Percentiles rank a stretch among this genome's conserved stretches.
Evolutionary conservation across 1,140 invertebrate species (phyloP).

Genomic region (Saccostrea cuccullata): DNA sequence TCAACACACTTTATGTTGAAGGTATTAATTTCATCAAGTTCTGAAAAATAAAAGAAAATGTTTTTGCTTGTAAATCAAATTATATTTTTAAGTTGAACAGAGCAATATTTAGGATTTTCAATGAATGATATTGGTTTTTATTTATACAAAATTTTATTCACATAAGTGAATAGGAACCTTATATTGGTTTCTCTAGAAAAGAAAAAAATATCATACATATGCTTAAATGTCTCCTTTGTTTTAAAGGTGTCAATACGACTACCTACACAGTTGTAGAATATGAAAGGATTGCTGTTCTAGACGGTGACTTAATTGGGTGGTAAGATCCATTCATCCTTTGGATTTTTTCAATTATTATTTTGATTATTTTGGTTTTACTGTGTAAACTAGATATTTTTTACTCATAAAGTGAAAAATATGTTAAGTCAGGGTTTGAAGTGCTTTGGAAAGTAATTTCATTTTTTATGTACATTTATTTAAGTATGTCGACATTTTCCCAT

Average conservation of each 20-base stretch:
- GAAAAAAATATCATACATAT: not conserved
- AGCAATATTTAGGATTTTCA: not conserved
- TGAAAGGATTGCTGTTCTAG: not conserved
- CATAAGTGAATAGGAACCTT: too few relatives aligned
- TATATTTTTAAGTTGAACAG: not conserved
- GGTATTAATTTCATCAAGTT: not conserved
- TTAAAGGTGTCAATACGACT: not conserved
- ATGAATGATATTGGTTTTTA: not conserved
- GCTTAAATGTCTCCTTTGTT: not conserved
- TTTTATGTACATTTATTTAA: too few relatives aligned
- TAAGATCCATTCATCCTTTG: not conserved
- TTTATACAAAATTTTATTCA: too few relatives aligned
- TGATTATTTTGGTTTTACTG: too few relatives aligned
- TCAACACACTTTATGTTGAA: slow-evolving; percentile 6
- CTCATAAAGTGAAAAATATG: too few relatives aligned
- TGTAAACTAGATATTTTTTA: too few relatives aligned
- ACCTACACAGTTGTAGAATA: slow-evolving; percentile 2
- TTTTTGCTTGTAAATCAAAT: not conserved
- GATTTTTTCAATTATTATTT: too few relatives aligned
- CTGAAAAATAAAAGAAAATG: not conserved
- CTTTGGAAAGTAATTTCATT: too few relatives aligned
- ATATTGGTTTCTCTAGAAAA: not conserved
- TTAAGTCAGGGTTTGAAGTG: too few relatives aligned
- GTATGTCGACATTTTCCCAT: too few relatives aligned
- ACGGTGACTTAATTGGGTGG: not conserved